Base-by-base conservation (phyloP, 2,113 vertebrate genomes). In the Albula goreensis region DNA sequence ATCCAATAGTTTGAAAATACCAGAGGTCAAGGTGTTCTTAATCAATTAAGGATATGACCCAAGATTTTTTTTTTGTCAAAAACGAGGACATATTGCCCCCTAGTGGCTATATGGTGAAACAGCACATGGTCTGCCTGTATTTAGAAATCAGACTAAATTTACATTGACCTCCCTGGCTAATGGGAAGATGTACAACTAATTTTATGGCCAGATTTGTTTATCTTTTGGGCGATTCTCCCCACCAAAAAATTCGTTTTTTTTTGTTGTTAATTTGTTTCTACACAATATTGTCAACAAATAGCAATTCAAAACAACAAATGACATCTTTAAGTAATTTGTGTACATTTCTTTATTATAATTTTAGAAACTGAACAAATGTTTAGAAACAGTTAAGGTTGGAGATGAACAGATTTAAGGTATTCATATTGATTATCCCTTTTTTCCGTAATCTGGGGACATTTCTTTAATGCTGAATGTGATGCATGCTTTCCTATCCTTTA, bases 271-370 rank as follows among this genome's bases (percentile, higher is more conserved):
- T 70, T 70, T 22, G 3, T 60, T 15, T 15, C 3, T 3, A 3
- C 12, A 60, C 57, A 13, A 3, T 22, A 3, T 63, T 19, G 4
- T 22, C 70, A 56, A 6, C 70, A 31, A 31, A 74, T 2, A 2
- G 31, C 70, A 74, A 10, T 74, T 74, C n/a, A 74, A 74, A 74
- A 9, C 9, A 74, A 31, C n/a, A 74, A 74, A 13, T 22, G 22
- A 5, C 12, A 56, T 56, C 53, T 56, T 31, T 22, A 49, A 17
- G 50, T 50, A 80, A 52, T 22, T 81, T n/a, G 80, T n/a, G 50
- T 81, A 51, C 53, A 50, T 81, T 81, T 52, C 50, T 51, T 81
- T 81, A 52, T 81, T 52, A 81, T 81, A 81, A 25, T 81, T 81
- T 22, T 52, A 81, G 50, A 81, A 81, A 81, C 80, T 22, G 80